phyloP scores from a whole-genome alignment of 2,888 invertebrate species.

The Elegia similella region DNA sequence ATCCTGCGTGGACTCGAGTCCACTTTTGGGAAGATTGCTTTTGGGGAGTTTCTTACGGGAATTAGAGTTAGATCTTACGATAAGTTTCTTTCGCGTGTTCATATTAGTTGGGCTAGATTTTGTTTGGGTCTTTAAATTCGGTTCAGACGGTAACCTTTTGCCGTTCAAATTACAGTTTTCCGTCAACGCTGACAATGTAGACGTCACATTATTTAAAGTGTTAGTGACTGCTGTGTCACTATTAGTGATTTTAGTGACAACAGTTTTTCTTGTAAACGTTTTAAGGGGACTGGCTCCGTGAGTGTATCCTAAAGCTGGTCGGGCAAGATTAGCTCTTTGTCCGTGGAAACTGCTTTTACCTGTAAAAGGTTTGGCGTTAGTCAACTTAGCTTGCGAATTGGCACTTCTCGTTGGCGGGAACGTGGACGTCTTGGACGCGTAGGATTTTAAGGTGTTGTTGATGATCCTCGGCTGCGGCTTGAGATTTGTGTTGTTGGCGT shows the following conservation, averaged over 20 bases:
- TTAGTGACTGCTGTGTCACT: conserved; percentile 52
- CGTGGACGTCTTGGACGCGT: conserved; percentile 68
- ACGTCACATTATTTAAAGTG: conserved; percentile 60
- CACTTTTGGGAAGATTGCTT: conserved; percentile 49
- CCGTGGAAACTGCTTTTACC: conserved; percentile 68
- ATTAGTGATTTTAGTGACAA: conserved; percentile 46
- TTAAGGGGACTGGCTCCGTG: conserved; percentile 66
- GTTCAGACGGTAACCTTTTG: conserved; percentile 66
- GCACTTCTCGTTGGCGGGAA: conserved; percentile 75
- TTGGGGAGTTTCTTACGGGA: conserved; percentile 71
- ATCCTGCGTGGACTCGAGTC: conserved; percentile 63
- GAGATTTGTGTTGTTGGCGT: conserved; percentile 65
- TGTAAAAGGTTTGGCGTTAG: conserved; percentile 58
- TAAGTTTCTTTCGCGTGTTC: conserved; percentile 64
- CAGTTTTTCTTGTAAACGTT: conserved; percentile 62
- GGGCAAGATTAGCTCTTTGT: conserved; percentile 69
- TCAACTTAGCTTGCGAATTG: conserved; percentile 60
- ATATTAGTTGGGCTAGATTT: conserved; percentile 47
- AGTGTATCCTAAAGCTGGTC: conserved; percentile 58
- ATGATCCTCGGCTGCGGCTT: conserved; percentile 61
- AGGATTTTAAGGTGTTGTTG: conserved; percentile 56
- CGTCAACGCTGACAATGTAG: conserved; percentile 67
- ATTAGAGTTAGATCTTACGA: conserved; percentile 67
- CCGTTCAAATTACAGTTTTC: conserved; percentile 75
- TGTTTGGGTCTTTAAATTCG: conserved; percentile 56